Conservation (phyloP, 2,888 invertebrate genomes). For the Isotomurus palustris region DNA sequence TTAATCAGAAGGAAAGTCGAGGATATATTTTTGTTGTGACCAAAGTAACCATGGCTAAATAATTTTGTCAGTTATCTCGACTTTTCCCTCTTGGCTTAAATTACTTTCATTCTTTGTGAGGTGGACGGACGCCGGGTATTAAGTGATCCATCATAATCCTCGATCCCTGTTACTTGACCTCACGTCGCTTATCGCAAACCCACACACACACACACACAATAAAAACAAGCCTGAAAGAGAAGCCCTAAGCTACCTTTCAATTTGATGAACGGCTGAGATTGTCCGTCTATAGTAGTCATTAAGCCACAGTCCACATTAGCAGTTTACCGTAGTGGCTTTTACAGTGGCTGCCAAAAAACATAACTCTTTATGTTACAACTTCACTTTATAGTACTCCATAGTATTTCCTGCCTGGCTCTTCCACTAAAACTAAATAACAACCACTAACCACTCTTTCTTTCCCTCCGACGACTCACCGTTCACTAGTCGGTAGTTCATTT, state of each 20-base stretch:
- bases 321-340: background rate
- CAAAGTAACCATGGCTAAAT: background rate
- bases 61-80: background rate
- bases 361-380: no score
- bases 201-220: no score
- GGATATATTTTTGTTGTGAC: background rate
- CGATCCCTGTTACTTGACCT: background rate
- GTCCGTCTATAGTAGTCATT: background rate
- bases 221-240: background rate
- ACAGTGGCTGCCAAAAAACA: no score
- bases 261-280: background rate
- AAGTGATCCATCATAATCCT: conserved; percentile 20
- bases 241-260: background rate
- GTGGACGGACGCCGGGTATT: conserved; percentile 6
- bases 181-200: background rate
- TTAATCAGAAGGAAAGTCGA: conserved; percentile 3
- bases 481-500: no score
- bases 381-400: no score
- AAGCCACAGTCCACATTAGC: background rate
- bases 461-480: no score
- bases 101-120: background rate
- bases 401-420: background rate
- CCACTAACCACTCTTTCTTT: no score
- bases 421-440: background rate
- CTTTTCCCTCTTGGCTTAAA: background rate